phyloP scores from a whole-genome alignment of 2,888 invertebrate genomes.

The Eulithis testata region DNA sequence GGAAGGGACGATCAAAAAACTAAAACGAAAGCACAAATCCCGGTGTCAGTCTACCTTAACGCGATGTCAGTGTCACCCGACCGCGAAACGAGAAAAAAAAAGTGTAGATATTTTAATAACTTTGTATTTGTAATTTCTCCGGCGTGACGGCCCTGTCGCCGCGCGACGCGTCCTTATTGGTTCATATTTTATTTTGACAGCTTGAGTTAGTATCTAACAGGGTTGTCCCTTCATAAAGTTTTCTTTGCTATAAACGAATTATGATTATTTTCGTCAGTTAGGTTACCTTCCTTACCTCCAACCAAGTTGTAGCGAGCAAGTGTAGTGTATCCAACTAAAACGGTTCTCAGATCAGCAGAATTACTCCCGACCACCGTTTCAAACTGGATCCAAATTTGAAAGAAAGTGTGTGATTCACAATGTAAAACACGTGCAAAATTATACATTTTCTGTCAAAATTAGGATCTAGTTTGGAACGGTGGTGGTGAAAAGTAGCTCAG shows the following conservation, averaged over 20 bases:
- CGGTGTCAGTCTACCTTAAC: slow-evolving; percentile 56
- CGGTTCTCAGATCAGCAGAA: too few relatives aligned
- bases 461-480: too few relatives aligned
- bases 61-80: slow-evolving; percentile 62
- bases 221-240: slow-evolving; percentile 50
- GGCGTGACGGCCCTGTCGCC: slow-evolving; percentile 78
- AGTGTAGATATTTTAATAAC: slow-evolving; percentile 78
- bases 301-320: too few relatives aligned
- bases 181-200: slow-evolving; percentile 83
- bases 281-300: too few relatives aligned
- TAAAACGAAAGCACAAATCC: slow-evolving; percentile 46
- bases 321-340: too few relatives aligned
- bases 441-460: too few relatives aligned
- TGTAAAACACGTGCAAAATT: too few relatives aligned
- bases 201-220: slow-evolving; percentile 61
- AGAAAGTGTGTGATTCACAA: too few relatives aligned
- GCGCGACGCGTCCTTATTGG: slow-evolving; percentile 75
- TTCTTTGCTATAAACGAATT: background rate
- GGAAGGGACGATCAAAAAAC: slow-evolving; percentile 52
- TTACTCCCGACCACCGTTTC: too few relatives aligned
- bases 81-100: slow-evolving; percentile 75
- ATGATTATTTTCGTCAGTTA: too few relatives aligned
- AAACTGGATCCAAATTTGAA: too few relatives aligned
- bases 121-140: slow-evolving; percentile 75
- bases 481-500: too few relatives aligned